Conservation (phyloP, 2,113 vertebrate species). For the Sturnira hondurensis region DNA sequence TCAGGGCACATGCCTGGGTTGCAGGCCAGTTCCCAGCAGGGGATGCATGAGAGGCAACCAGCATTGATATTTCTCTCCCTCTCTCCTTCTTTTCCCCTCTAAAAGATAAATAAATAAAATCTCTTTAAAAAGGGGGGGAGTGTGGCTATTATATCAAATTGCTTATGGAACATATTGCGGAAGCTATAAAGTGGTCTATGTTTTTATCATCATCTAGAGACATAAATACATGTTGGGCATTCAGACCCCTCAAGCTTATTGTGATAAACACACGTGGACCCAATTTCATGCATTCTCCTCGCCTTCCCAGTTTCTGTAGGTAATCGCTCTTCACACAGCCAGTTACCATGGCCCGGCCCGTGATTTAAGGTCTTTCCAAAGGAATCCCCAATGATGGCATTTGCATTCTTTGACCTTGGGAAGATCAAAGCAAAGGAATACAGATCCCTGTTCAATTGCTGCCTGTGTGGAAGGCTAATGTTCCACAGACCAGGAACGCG, state of each 20-base stretch:
- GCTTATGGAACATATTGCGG: background rate
- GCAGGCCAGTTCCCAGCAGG: too few relatives aligned
- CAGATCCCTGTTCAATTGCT: background rate
- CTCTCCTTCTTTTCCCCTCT: too few relatives aligned
- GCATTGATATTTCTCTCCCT: too few relatives aligned
- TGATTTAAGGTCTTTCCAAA: conserved; percentile 48
- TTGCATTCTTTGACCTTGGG: conserved; percentile 21
- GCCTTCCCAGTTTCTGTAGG: background rate
- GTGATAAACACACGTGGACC: background rate
- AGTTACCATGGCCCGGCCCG: background rate
- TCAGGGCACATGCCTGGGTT: too few relatives aligned
- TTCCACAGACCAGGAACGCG: background rate
- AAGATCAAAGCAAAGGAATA: conserved; percentile 36
- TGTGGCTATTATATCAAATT: background rate
- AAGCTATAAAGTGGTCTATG: background rate
- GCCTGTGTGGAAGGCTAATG: background rate
- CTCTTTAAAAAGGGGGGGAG: too few relatives aligned
- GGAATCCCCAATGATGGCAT: background rate
- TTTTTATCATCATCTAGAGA: background rate
- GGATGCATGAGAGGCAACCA: too few relatives aligned
- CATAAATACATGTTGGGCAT: background rate
- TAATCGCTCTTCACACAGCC: background rate
- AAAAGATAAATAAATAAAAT: too few relatives aligned
- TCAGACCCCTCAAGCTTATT: background rate
- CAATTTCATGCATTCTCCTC: background rate